Percentiles rank a stretch among this genome's conserved stretches.
Evolutionary conservation across 2,113 vertebrate genomes (phyloP).

Genomic region (Dromaius novaehollandiae): DNA sequence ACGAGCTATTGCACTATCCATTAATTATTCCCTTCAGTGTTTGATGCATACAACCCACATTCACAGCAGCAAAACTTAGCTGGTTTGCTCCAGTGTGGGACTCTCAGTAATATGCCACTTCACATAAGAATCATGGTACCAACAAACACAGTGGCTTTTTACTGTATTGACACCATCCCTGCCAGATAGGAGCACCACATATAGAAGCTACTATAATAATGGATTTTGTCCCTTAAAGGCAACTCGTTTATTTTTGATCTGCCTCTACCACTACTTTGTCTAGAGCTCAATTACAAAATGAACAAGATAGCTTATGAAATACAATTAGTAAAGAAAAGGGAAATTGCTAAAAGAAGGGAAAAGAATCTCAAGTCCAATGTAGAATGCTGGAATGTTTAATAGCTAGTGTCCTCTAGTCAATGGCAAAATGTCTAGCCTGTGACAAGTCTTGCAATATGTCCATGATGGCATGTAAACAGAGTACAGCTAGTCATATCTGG

Average conservation of each 20-base stretch:
- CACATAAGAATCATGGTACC: not conserved
- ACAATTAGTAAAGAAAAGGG: not conserved
- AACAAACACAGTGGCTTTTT: not conserved
- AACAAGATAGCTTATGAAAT: not conserved
- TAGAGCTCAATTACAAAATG: not conserved
- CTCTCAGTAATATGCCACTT: not conserved
- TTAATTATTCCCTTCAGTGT: not conserved
- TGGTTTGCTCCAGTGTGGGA: not conserved
- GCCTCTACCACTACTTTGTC: not conserved
- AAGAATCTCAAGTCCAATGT: not conserved
- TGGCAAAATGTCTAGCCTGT: constrained; percentile 31
- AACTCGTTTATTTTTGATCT: not conserved
- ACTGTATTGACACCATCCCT: not conserved
- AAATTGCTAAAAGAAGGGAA: not conserved
- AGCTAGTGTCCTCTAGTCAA: not conserved
- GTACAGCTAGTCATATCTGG: constrained; percentile 46
- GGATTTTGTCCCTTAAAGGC: not conserved
- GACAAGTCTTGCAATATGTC: constrained; percentile 32
- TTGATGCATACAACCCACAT: not conserved
- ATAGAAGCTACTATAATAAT: not conserved
- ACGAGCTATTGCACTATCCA: not conserved
- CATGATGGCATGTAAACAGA: not conserved
- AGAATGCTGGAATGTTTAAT: not conserved
- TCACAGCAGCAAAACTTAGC: not conserved
- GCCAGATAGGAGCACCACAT: not conserved